Evolutionary conservation across 2,888 invertebrate species (phyloP), one percentile per base, ranked within the genome.

Genomic region (Bombyx huttoni): DNA sequence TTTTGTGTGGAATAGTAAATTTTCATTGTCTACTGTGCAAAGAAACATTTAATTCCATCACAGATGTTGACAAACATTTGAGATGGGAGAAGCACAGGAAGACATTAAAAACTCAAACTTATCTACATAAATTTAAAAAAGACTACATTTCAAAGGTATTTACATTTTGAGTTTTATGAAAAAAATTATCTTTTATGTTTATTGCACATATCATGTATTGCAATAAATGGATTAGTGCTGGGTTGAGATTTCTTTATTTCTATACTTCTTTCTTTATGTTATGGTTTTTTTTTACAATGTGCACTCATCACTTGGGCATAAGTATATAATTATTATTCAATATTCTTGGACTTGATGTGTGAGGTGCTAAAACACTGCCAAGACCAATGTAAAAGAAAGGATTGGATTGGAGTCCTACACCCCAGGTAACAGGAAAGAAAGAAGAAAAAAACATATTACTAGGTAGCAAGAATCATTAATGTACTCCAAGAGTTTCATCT

Each of bases 41-140:
- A 35, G 79, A 82, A 60, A 60, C 61, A 3, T 77, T 75, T 53
- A 52, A 56, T 45, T 34, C 47, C 7, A 49, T 59, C 10, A 54
- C 57, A 8, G 65, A 67, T 45, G 64, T 77, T 12, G 75, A 81
- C 40, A 75, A 67, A 52, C 83, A 83, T 54, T 62, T 81, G 7
- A 68, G 72, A 46, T 77, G 78, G 76, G 76, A 74, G 52, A 65
- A 66, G 14, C 81, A 83, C 51, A 72, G 75, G 49, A 73, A 68
- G 46, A 49, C 46, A 1, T 10, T 75, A 2, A 78, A 76, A 58
- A 54, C 40, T 3, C 67, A 67, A 49, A 56, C 52, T 2, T 67
- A 58, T 52, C 45, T 70, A 33, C 56, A 60, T 7, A 76, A 72
- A 55, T 78, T 67, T 48, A 67, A 59, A 54, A 73, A 69, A 33